Evolutionary conservation across 2,888 invertebrate genomes (phyloP), one percentile per base, ranked within the genome.

Genomic region (Branchellion lobata): DNA sequence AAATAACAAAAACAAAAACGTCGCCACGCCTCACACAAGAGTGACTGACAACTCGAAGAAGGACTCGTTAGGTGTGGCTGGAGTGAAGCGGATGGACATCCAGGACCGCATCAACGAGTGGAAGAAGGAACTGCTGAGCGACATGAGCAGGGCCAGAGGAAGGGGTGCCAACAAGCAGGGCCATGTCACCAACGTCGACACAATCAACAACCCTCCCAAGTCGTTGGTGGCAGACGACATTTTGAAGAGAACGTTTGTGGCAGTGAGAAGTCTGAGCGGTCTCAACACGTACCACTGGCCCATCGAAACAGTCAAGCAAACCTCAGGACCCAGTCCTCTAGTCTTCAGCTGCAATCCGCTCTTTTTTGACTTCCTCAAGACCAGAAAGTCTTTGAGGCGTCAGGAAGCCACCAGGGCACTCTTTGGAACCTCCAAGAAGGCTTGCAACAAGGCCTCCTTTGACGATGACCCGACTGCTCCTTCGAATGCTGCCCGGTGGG

Each of bases 331-430:
- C 47, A 86, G 86, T 1, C 79, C 79, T 3, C 80, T 87, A 14
- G 82, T 82, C 73, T 87, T 81, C 81, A 86, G 86, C 80, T 86
- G 86, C 83, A 86, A 87, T 82, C 86, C 86, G 5, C 83, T 87
- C 18, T 82, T 83, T 74, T 86, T 86, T 84, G 86, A 86, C 83
- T 86, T 86, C 81, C 83, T 83, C 61, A 57, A 57, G 24, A n/a
- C n/a, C 24, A 57, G 5, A 14, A 8, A 57, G 21, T 5, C 40
- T 40, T 8, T 8, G 14, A n/a, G 14, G 24, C 21, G 61, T 18
- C n/a, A 14, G 21, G 14, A 27, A 24, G 27, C 14, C 14, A 53
- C 8, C 14, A 31, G 51, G 29, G 53, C 8, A 18, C n/a, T 11
- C 5, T 31, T n/a, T 5, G 14, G 27, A 21, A 3, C 72, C 1